A percentile compares a stretch with the other conserved stretches of the same genome.
Conservation (phyloP, 2,888 invertebrate genomes). For the Psococerastis gibbosa region DNA sequence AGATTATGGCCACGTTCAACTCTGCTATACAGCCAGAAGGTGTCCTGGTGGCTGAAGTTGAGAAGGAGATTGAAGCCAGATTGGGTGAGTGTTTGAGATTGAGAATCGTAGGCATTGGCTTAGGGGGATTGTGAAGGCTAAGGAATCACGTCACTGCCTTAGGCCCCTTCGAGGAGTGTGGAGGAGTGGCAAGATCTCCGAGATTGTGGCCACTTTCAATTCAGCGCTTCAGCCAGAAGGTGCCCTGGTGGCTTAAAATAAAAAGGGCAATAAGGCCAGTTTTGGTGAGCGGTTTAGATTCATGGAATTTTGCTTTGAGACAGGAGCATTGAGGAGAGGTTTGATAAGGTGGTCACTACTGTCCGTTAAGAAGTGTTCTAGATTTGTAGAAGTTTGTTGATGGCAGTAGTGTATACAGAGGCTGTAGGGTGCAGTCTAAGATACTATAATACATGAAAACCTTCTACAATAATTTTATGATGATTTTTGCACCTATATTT, state of each 20-base stretch:
- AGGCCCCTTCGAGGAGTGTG: conserved; percentile 71
- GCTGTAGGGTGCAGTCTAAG: too few relatives aligned
- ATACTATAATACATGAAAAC: too few relatives aligned
- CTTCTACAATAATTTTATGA: too few relatives aligned
- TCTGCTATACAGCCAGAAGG: conserved; percentile 61
- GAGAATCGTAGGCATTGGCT: too few relatives aligned
- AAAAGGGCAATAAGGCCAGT: conserved; percentile 57
- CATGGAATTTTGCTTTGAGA: too few relatives aligned
- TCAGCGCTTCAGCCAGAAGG: conserved; percentile 61
- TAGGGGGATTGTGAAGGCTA: too few relatives aligned
- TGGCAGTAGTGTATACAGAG: too few relatives aligned
- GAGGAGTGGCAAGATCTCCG: conserved; percentile 92
- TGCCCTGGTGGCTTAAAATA: conserved; percentile 57
- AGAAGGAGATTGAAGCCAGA: conserved; percentile 57
- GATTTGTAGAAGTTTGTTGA: too few relatives aligned
- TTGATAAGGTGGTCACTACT: too few relatives aligned
- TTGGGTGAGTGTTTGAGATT: conserved; percentile 36
- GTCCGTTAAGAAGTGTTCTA: too few relatives aligned
- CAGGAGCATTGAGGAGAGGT: too few relatives aligned
- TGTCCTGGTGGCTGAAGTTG: conserved; percentile 57
- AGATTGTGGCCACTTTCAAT: conserved; percentile 89
- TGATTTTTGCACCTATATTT: too few relatives aligned
- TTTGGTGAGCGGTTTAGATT: conserved; percentile 29
- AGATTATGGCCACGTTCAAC: conserved; percentile 89
- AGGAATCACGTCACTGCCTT: background rate